Conservation (phyloP, 2,797 vertebrate genomes). For the Tympanoctomys barrerae region DNA sequence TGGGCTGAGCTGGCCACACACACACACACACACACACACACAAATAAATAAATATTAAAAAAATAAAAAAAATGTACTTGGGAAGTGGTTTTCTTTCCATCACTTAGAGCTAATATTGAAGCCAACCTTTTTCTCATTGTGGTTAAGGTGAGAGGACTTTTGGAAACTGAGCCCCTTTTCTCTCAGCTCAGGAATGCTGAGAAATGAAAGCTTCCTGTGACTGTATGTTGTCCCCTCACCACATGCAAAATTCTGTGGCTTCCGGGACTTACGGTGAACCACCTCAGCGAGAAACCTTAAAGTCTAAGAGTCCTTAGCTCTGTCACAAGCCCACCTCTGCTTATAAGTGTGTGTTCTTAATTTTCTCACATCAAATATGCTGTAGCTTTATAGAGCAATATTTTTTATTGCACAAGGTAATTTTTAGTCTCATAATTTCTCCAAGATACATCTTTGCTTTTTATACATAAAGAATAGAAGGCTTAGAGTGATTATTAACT, state of each 20-base stretch:
- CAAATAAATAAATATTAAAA: too few species aligned
- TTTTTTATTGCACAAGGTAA: not conserved
- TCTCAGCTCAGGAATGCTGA: not conserved
- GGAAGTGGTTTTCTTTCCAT: not conserved
- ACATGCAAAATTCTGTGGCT: not conserved
- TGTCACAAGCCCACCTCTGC: not conserved
- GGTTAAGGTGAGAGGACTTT: not conserved
- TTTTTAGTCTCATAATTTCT: conserved; percentile 20
- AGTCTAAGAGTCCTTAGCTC: not conserved
- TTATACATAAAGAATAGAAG: not conserved
- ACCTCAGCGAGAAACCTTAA: not conserved
- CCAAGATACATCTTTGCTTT: not conserved
- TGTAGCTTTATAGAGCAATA: not conserved
- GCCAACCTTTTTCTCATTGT: not conserved
- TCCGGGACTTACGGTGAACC: not conserved
- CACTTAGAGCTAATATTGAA: not conserved
- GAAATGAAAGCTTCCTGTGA: not conserved
- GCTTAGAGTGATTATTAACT: not conserved
- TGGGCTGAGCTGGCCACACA: too few species aligned
- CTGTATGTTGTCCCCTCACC: not conserved
- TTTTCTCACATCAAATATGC: not conserved
- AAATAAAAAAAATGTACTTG: not conserved
- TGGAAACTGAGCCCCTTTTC: not conserved
- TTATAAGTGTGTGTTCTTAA: not conserved
- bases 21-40: too few species aligned